Evolutionary conservation across 2,888 invertebrate species (phyloP), one percentile per base, ranked within the genome.

Genomic region (Noctua comes): DNA sequence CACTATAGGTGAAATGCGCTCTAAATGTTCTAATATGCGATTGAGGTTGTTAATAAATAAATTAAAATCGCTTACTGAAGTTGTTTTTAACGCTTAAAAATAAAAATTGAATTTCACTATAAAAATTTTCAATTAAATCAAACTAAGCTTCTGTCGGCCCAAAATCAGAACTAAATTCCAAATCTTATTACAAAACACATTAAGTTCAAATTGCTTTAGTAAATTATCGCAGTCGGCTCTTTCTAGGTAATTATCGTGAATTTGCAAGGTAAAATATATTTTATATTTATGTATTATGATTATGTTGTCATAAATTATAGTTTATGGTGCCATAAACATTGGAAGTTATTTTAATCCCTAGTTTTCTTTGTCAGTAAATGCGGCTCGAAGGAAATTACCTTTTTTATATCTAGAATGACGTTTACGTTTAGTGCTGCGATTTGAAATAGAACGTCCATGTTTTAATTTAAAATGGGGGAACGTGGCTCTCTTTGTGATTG

Each of bases 281-380:
- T 68, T 51, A 68, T 51, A 59, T 40, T 36, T 48, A 54, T n/a
- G 18, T 82, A 46, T 82, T 74, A 85, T 43, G 40, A 74, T 68
- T 27, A 51, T 57, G 54, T 75, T 71, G 71, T 71, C 76, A 68
- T 83, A 82, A 85, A 82, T 40, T 0, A 68, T 71, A 81, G 76
- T 85, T 86, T 75, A 83, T 82, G 68, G 16, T 59, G 59, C 31
- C 27, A 27, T 83, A 86, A 83, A 85, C 21, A 36, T 64, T 43
- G 51, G 4, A 46, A 65, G 36, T 72, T 72, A 82, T 75, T 74
- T 70, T 40, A 73, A 73, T 54, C 73, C n/a, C 8, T n/a, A 57
- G 57, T 46, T 31, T 43, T 71, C 46, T 71, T n/a, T 64, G 21
- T 57, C 16, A 66, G 31, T 54, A 62, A 73, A 85, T 73, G 64